Conservation (phyloP, 1,140 invertebrate species). For the Drosophila gunungcola region DNA sequence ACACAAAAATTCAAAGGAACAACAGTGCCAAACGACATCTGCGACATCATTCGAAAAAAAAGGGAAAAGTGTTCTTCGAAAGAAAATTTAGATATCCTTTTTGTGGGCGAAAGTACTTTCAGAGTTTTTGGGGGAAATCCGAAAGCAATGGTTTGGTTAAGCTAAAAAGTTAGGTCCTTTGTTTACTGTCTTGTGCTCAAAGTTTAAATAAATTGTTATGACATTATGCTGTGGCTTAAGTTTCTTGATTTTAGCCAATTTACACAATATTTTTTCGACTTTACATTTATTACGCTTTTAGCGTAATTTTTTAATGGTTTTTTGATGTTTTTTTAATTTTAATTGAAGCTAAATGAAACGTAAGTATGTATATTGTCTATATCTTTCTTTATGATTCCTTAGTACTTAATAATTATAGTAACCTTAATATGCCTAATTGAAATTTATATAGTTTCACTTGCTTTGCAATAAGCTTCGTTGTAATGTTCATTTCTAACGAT, state of each 20-base stretch:
- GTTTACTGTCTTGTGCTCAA: neutral
- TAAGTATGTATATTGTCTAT: no score
- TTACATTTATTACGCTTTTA: no score
- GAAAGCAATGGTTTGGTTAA: neutral
- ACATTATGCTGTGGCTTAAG: neutral
- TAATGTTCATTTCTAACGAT: neutral
- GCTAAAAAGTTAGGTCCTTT: neutral
- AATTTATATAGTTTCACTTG: neutral
- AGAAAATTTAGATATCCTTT: neutral
- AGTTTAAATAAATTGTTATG: constrained; percentile 3
- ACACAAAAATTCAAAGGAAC: constrained; percentile 6
- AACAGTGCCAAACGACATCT: constrained; percentile 1
- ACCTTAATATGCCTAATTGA: no score
- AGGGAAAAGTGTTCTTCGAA: neutral
- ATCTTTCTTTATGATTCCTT: no score
- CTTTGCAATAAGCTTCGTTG: neutral
- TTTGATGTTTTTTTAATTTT: no score
- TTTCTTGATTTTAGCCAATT: neutral
- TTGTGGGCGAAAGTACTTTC: neutral
- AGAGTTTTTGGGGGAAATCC: no score
- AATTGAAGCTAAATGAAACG: no score
- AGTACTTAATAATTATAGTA: no score
- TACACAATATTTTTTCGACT: neutral
- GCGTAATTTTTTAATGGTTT: neutral
- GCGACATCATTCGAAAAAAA: neutral